These are phyloP conservation scores for Emydocephalus ijimae DNA, from an alignment of 2,113 vertebrate genomes.

Conservation along the genomic window DNA sequence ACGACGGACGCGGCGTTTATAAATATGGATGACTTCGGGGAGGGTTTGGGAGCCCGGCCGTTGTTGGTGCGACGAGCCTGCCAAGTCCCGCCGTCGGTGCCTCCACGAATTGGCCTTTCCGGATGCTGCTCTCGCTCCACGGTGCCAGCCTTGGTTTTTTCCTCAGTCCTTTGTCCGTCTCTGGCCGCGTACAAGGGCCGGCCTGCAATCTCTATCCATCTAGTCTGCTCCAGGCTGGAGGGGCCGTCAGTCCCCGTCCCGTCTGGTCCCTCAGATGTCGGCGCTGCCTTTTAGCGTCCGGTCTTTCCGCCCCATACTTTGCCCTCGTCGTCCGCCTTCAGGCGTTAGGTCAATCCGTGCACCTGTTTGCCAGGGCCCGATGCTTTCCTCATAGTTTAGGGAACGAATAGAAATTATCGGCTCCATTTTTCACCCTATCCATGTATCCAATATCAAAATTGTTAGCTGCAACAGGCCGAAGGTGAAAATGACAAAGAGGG, in stretches of 20 bases:
- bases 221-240: not conserved
- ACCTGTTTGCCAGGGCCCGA: not conserved
- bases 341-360: not conserved
- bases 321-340: not conserved
- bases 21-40: constrained; percentile 24
- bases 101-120: not conserved
- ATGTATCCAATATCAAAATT: not conserved
- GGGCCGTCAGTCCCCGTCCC: not conserved
- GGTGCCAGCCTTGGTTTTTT: not conserved
- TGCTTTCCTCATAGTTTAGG: not conserved
- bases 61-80: not conserved
- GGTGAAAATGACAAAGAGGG: no score
- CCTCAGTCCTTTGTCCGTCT: not conserved
- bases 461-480: not conserved
- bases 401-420: not conserved
- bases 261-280: no score
- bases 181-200: not conserved
- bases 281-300: no score
- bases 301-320: not conserved
- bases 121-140: not conserved
- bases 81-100: not conserved
- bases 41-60: not conserved
- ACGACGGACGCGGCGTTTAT: not conserved
- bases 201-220: not conserved
- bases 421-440: not conserved